A percentile compares a stretch with the other conserved stretches of the same genome.
Conservation (phyloP, 2,113 vertebrate genomes). For the Pluvialis apricaria region DNA sequence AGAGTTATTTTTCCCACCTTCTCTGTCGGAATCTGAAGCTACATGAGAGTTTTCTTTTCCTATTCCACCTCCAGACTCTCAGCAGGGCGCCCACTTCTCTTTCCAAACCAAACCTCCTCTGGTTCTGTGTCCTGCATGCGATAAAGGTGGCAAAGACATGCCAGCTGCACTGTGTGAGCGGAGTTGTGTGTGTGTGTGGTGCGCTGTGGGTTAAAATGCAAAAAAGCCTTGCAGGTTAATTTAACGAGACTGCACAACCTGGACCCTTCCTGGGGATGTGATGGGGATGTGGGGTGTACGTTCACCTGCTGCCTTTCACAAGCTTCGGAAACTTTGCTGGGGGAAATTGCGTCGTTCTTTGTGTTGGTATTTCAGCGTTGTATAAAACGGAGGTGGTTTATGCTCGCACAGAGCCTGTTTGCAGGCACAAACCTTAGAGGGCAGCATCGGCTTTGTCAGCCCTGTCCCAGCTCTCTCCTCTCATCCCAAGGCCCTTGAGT, state of each 20-base stretch:
- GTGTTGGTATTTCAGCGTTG: rapidly evolving
- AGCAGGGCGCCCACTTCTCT: slow-evolving; percentile 3
- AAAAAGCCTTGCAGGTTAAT: neutral
- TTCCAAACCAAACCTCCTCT: slow-evolving; percentile 30
- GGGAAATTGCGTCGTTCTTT: neutral
- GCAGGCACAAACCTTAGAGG: neutral
- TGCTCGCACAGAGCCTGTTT: neutral
- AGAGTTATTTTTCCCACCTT: neutral
- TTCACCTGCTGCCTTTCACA: neutral
- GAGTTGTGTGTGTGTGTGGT: neutral
- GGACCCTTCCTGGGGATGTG: neutral
- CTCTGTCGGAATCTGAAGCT: neutral
- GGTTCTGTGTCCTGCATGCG: slow-evolving; percentile 26
- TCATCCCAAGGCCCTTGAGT: neutral
- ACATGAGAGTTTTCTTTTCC: neutral
- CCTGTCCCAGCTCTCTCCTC: neutral
- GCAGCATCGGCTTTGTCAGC: neutral
- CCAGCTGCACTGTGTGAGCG: neutral
- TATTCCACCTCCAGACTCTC: neutral
- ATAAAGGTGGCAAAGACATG: slow-evolving; percentile 49
- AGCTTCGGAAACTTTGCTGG: neutral
- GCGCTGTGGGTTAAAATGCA: slow-evolving; percentile 1
- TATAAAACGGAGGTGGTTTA: neutral
- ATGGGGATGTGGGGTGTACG: rapidly evolving
- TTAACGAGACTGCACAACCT: neutral